Conservation (phyloP, 2,797 vertebrate species). For the Sebastes elongatus region DNA sequence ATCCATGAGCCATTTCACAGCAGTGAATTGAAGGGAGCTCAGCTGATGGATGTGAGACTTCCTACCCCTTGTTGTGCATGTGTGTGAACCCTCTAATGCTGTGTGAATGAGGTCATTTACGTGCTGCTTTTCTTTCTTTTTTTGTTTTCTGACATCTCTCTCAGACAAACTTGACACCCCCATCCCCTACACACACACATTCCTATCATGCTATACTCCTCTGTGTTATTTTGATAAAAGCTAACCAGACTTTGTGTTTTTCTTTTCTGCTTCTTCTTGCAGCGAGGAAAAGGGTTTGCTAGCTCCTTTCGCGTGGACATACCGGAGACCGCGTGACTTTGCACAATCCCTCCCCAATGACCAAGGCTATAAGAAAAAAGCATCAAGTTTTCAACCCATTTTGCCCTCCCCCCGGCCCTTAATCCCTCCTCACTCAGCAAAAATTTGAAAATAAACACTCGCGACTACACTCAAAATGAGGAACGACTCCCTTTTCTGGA, state of each 20-base stretch:
- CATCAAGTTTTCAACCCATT: constrained; percentile 91
- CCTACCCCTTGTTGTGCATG: constrained; percentile 22
- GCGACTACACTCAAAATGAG: constrained; percentile 16
- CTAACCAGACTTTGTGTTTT: constrained; percentile 46
- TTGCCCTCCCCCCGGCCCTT: constrained; percentile 36
- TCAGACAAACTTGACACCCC: not conserved
- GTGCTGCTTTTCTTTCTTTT: not conserved
- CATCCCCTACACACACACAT: not conserved
- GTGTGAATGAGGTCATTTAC: constrained; percentile 50
- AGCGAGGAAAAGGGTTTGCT: constrained; percentile 99
- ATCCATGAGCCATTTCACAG: constrained; percentile 53
- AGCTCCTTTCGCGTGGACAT: constrained; percentile 96
- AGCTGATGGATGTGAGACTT: constrained; percentile 38
- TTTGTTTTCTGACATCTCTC: not conserved
- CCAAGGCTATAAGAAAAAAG: constrained; percentile 50
- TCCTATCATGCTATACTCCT: not conserved
- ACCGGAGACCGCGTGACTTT: constrained; percentile 96
- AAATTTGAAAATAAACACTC: not conserved
- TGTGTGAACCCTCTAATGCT: constrained; percentile 8
- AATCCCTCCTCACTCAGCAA: constrained; percentile 19
- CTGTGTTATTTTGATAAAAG: too few species aligned
- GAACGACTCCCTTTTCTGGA: constrained; percentile 49
- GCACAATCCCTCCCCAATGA: constrained; percentile 81
- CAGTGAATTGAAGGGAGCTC: not conserved
- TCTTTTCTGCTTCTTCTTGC: constrained; percentile 39